phyloP scores from a whole-genome alignment of 2,113 vertebrate genomes.

The Eonycteris spelaea region DNA sequence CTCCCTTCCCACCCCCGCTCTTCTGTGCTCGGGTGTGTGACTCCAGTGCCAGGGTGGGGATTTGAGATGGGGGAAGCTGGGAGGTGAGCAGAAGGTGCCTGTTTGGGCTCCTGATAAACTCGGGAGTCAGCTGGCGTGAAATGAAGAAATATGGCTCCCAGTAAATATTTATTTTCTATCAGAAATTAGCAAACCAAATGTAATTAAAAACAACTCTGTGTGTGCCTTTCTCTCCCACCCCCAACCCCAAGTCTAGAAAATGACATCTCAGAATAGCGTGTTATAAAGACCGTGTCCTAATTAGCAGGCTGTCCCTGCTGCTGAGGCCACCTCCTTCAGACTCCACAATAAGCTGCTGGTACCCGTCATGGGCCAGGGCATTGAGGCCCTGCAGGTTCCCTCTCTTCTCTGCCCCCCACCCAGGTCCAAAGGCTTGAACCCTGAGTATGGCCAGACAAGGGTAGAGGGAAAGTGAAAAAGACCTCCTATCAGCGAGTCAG shows the following conservation, averaged over 20 bases:
- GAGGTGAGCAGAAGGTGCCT: slow-evolving; percentile 44
- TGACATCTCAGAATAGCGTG: slow-evolving; percentile 80
- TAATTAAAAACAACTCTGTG: slow-evolving; percentile 88
- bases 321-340: neutral
- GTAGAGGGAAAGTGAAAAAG: neutral
- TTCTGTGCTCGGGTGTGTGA: neutral
- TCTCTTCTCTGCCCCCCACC: neutral
- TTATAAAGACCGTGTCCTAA: slow-evolving; percentile 82
- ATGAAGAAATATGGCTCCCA: slow-evolving; percentile 87
- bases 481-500: neutral
- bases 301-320: slow-evolving; percentile 79
- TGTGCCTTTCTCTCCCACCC: slow-evolving; percentile 60
- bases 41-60: neutral
- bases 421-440: neutral
- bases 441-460: neutral
- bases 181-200: slow-evolving; percentile 92
- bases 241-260: slow-evolving; percentile 78
- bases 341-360: neutral
- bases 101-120: slow-evolving; percentile 82
- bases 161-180: slow-evolving; percentile 92
- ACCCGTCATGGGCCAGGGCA: neutral
- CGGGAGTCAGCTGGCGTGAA: slow-evolving; percentile 84
- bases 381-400: neutral
- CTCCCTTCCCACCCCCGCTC: neutral
- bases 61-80: neutral